These are phyloP conservation scores for Lepeophtheirus salmonis DNA, from an alignment of 1,140 invertebrate genomes.

Conservation along the genomic window DNA sequence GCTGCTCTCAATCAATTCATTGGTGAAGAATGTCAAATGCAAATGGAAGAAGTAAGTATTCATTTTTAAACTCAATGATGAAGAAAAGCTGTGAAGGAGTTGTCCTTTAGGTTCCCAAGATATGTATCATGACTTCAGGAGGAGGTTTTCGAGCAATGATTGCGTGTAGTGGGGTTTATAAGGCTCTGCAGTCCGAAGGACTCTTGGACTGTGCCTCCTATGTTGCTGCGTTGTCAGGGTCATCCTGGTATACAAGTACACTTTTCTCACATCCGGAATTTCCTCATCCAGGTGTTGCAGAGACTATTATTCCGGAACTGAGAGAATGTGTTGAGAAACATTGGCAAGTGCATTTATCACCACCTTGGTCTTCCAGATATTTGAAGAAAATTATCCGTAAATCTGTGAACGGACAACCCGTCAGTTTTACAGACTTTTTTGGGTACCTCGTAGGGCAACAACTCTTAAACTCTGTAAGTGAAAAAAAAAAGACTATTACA, in stretches of 20 bases:
- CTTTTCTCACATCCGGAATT: conserved; percentile 29
- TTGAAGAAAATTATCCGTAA: conserved; percentile 28
- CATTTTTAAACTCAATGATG: background rate
- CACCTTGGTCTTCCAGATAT: conserved; percentile 27
- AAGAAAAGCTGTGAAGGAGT: too few relatives aligned
- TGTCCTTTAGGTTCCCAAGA: conserved; percentile 27
- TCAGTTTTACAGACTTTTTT: conserved; percentile 34
- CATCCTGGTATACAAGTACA: conserved; percentile 29
- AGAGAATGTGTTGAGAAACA: conserved; percentile 28
- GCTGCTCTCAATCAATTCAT: conserved; percentile 26
- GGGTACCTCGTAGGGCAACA: conserved; percentile 33
- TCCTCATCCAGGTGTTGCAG: conserved; percentile 22
- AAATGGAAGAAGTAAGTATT: conserved; percentile 25
- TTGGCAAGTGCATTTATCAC: conserved; percentile 25
- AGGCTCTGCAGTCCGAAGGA: conserved; percentile 28
- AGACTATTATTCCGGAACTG: conserved; percentile 29
- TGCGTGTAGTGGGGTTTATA: conserved; percentile 30
- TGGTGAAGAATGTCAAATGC: conserved; percentile 25
- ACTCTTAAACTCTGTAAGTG: conserved; percentile 29
- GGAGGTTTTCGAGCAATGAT: conserved; percentile 35
- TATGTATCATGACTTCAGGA: conserved; percentile 33
- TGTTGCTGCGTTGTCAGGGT: conserved; percentile 30
- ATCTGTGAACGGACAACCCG: conserved; percentile 29
- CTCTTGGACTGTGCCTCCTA: conserved; percentile 31
- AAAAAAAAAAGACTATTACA: too few relatives aligned